Evolutionary conservation across 2,113 vertebrate genomes (phyloP).

Genomic region (Melanerpes formicivorus): DNA sequence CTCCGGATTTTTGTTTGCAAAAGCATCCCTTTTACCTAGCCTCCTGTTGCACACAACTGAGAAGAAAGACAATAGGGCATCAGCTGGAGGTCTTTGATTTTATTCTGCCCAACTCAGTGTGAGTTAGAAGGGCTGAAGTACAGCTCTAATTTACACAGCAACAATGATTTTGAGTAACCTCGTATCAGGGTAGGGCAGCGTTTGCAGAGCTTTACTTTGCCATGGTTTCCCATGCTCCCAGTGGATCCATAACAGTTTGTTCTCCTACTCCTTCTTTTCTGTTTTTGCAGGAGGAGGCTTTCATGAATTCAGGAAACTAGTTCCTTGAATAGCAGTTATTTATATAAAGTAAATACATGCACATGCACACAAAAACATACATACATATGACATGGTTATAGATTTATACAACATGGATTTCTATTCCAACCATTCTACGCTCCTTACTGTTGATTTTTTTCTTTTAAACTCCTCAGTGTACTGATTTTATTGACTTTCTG

Average conservation of each 20-base stretch:
- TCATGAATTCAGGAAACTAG: background rate
- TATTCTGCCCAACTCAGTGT: background rate
- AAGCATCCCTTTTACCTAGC: background rate
- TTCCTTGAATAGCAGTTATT: background rate
- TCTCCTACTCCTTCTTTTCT: background rate
- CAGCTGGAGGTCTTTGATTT: background rate
- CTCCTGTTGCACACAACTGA: background rate
- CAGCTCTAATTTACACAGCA: background rate
- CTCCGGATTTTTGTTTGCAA: background rate
- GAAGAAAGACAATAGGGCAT: background rate
- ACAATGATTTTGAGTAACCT: background rate
- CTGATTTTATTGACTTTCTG: background rate
- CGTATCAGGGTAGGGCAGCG: background rate
- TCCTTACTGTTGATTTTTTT: background rate
- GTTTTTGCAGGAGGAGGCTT: background rate
- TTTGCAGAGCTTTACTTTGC: background rate
- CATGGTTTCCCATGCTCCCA: background rate
- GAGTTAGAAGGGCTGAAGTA: background rate
- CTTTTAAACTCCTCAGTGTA: background rate
- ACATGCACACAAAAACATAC: background rate
- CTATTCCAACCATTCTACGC: background rate
- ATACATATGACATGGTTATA: background rate
- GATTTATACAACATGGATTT: background rate
- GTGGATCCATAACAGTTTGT: background rate
- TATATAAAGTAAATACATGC: background rate